Base-by-base conservation (phyloP, 2,888 invertebrate species). In the Tinea trinotella region DNA sequence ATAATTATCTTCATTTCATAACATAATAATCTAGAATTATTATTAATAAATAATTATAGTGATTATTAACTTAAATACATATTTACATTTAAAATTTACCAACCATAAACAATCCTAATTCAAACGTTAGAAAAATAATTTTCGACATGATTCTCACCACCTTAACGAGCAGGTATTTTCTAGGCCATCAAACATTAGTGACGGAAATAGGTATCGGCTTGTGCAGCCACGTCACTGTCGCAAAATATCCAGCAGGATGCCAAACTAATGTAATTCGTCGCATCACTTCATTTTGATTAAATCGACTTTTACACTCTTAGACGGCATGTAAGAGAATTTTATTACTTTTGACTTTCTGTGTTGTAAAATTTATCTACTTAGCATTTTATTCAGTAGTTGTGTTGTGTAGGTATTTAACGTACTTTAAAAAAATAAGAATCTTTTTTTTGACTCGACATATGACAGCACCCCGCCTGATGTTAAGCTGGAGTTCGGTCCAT, bases 201-300 rank as follows among this genome's bases (percentile, higher is more conserved):
- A 46, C 46, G 46, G 46, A 46, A 46, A 46, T 46, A 46, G 46
- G 46, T 46, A 46, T 17, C 19, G 46, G 46, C 46, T 46, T 17
- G 46, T 46, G 46, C 46, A 46, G 46, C 19, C 46, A 19, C 46
- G 46, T 46, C 46, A 46, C 46, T 46, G 46, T 46, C 46, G 19
- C 19, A 19, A 19, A 4, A 19, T 17, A 46, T 17, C 46, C 2
- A 17, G 18, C 46, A 46, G 46, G 19, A 7, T 18, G 46, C 18
- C 18, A 46, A 19, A 46, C 46, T 46, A 46, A 46, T 46, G 46
- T 19, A 46, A 46, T 46, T 9, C 18, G 46, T 17, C 46, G 19
- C 46, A 18, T 46, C 46, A 19, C 40, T 40, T 15, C 19, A 19
- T 46, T 17, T 46, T 46, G 46, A 46, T 46, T 19, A 9, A 46